phyloP scores from a whole-genome alignment of 1,140 invertebrate genomes.

The Metopolophium dirhodum region DNA sequence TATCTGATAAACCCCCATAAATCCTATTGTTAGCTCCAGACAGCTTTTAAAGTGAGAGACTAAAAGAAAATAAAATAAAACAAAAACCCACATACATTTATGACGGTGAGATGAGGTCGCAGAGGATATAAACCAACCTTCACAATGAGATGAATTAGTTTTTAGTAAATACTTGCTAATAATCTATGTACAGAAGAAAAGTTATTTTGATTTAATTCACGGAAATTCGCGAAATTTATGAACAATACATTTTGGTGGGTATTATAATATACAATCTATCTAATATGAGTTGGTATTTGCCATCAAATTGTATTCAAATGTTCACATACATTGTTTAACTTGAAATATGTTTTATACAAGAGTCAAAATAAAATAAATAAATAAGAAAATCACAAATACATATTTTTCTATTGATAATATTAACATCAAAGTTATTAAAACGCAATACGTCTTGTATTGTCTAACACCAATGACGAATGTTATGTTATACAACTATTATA shows the following conservation, averaged over 20 bases:
- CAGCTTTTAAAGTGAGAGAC: constrained; percentile 55
- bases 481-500: no score
- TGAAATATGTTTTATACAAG: no score
- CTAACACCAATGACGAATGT: no score
- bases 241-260: not conserved
- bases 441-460: no score
- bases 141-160: constrained; percentile 49
- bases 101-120: not conserved
- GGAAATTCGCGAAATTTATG: not conserved
- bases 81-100: constrained; percentile 34
- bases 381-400: no score
- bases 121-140: not conserved
- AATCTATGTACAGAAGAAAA: not conserved
- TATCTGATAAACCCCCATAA: constrained; percentile 56
- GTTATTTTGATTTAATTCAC: not conserved
- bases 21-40: constrained; percentile 51
- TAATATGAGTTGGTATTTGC: not conserved
- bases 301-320: no score
- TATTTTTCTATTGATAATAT: no score
- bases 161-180: constrained; percentile 6
- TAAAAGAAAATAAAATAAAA: constrained; percentile 34
- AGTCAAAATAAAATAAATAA: no score
- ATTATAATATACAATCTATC: not conserved
- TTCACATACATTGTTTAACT: no score
- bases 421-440: no score